Evolutionary conservation across 2,113 vertebrate species (phyloP).

Genomic region (Scytalopus superciliaris): DNA sequence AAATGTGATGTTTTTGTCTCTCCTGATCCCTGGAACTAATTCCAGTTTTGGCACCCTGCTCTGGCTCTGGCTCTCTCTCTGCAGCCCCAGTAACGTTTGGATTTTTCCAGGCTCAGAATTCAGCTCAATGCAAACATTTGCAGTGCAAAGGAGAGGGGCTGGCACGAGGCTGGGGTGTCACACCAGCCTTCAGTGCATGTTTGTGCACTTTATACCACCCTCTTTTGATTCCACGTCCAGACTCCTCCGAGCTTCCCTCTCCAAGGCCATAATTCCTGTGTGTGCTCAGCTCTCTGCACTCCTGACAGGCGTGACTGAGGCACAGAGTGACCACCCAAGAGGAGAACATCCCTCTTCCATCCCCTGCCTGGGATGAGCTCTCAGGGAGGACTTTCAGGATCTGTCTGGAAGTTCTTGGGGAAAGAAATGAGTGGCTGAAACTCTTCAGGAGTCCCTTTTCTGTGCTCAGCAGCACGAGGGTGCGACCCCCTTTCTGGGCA

Average conservation of each 20-base stretch:
- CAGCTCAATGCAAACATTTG: not conserved
- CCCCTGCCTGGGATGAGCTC: not conserved
- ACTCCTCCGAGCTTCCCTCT: not conserved
- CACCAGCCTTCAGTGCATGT: not conserved
- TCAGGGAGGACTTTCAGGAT: not conserved
- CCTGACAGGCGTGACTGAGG: accelerated
- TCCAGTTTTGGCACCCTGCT: conserved; percentile 39
- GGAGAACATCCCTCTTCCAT: not conserved
- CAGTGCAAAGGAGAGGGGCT: conserved; percentile 7
- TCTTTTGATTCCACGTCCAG: too few relatives aligned
- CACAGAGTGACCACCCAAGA: not conserved
- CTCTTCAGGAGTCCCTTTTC: not conserved
- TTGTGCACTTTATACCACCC: not conserved
- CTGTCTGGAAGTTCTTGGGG: not conserved
- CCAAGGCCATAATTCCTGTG: not conserved
- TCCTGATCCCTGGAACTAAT: conserved; percentile 27
- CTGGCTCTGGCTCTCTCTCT: not conserved
- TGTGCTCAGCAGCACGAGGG: not conserved
- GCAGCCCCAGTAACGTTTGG: not conserved
- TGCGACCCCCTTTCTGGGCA: not conserved
- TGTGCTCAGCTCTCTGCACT: not conserved
- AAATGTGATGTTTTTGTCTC: not conserved
- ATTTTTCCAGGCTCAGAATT: not conserved
- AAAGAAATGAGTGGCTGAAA: not conserved
- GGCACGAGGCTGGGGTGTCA: not conserved